phyloP scores from a whole-genome alignment of 2,113 vertebrate species.

The Dermatemys mawii region DNA sequence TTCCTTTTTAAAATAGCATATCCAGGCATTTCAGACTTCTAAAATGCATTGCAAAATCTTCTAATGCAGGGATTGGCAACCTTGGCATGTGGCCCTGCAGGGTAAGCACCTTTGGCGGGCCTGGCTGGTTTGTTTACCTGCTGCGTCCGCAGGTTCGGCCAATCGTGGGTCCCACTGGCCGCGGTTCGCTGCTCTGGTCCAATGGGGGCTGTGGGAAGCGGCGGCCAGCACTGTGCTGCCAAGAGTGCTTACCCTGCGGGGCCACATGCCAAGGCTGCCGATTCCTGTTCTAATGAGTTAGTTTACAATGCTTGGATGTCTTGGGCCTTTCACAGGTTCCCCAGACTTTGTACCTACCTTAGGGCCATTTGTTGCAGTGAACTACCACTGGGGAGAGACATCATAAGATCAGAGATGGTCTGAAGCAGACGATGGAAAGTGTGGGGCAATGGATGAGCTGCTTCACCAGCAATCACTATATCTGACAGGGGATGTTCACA shows the following conservation, averaged over 20 bases:
- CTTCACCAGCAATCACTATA: constrained; percentile 98
- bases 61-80: too few relatives aligned
- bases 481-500: constrained; percentile 98
- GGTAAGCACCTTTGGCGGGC: too few relatives aligned
- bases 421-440: constrained; percentile 98
- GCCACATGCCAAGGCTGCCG: too few relatives aligned
- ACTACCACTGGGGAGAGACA: constrained; percentile 97
- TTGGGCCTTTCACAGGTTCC: not conserved
- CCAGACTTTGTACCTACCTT: constrained; percentile 77
- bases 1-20: not conserved
- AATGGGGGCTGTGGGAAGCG: too few relatives aligned
- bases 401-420: constrained; percentile 99
- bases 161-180: too few relatives aligned
- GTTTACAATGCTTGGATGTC: not conserved
- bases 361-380: constrained; percentile 98
- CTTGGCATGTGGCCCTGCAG: too few relatives aligned
- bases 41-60: not conserved
- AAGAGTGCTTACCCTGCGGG: too few relatives aligned
- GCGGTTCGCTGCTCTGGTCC: too few relatives aligned
- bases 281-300: too few relatives aligned
- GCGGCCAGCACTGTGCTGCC: too few relatives aligned
- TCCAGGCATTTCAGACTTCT: not conserved
- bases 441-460: constrained; percentile 95
- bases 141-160: too few relatives aligned
- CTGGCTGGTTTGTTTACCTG: too few relatives aligned